Percentiles rank a stretch among this genome's conserved stretches.
phyloP scores from a whole-genome alignment of 2,888 invertebrate genomes.

The Frankliniella intonsa region DNA sequence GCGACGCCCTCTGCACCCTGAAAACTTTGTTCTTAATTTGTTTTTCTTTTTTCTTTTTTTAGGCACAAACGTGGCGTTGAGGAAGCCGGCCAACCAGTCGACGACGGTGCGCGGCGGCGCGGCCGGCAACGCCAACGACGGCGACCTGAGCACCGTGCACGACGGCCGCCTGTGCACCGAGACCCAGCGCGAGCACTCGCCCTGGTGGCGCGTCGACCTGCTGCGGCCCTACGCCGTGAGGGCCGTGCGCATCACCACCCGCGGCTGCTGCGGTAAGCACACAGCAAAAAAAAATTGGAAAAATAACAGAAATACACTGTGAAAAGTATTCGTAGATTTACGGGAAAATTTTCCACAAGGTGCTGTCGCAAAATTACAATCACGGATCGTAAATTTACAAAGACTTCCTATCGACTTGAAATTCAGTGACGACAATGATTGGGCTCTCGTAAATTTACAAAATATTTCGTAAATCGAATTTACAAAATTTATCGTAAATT shows the following conservation, averaged over 20 bases:
- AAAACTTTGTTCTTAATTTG: slow-evolving; percentile 37
- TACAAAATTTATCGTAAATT: no score
- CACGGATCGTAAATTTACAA: no score
- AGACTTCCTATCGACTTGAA: no score
- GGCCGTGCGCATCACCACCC: slow-evolving; percentile 79
- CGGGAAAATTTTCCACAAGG: no score
- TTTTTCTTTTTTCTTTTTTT: slow-evolving; percentile 40
- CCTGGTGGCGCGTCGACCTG: slow-evolving; percentile 91
- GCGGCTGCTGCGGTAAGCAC: slow-evolving; percentile 67
- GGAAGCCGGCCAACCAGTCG: slow-evolving; percentile 87
- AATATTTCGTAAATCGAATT: no score
- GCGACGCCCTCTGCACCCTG: no score
- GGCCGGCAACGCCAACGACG: slow-evolving; percentile 81
- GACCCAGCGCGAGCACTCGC: slow-evolving; percentile 82
- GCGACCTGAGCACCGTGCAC: slow-evolving; percentile 75
- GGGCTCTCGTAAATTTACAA: no score
- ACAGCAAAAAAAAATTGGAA: no score
- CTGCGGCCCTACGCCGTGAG: slow-evolving; percentile 77
- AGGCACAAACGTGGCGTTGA: slow-evolving; percentile 79
- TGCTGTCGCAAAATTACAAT: no score
- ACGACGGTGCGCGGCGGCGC: slow-evolving; percentile 80
- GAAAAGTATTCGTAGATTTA: no score
- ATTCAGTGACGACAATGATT: no score
- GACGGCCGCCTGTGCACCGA: slow-evolving; percentile 85
- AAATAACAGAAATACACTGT: no score